phyloP scores from a whole-genome alignment of 2,888 invertebrate species.

The Galerucella nymphaeae region DNA sequence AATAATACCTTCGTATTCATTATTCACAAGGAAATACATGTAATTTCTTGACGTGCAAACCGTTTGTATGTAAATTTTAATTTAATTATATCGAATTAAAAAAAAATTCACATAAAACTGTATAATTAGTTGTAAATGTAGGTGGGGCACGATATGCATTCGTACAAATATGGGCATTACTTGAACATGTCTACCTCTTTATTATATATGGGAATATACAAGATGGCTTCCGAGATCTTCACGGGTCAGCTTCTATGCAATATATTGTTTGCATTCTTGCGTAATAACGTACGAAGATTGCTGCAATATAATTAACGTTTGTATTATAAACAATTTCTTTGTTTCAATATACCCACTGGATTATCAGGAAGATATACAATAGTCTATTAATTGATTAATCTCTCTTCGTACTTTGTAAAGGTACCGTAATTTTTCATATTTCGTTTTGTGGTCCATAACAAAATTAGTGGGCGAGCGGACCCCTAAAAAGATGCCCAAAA shows the following conservation, averaged over 20 bases:
- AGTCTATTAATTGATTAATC: too few relatives aligned
- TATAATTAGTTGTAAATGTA: slow-evolving; percentile 33
- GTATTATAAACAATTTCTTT: background rate
- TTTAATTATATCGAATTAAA: slow-evolving; percentile 41
- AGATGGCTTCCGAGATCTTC: slow-evolving; percentile 37
- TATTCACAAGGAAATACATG: slow-evolving; percentile 20
- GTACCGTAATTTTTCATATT: background rate
- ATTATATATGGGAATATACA: slow-evolving; percentile 39
- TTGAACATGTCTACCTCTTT: slow-evolving; percentile 30
- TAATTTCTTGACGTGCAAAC: slow-evolving; percentile 25
- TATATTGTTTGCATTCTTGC: slow-evolving; percentile 25
- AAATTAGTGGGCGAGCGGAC: too few relatives aligned
- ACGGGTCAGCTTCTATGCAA: slow-evolving; percentile 30
- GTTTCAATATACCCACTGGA: background rate
- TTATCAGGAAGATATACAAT: background rate
- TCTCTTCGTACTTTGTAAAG: background rate
- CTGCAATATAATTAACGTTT: slow-evolving; percentile 13
- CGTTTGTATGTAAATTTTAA: slow-evolving; percentile 40
- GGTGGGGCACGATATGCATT: slow-evolving; percentile 42
- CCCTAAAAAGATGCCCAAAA: too few relatives aligned
- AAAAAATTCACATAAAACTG: slow-evolving; percentile 30
- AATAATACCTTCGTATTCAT: background rate
- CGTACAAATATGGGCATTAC: slow-evolving; percentile 34
- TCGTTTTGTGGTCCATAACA: too few relatives aligned
- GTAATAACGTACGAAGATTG: slow-evolving; percentile 5